These are phyloP conservation scores for Idris sp. DNA, from an alignment of 1,140 invertebrate species.

Conservation along the genomic window DNA sequence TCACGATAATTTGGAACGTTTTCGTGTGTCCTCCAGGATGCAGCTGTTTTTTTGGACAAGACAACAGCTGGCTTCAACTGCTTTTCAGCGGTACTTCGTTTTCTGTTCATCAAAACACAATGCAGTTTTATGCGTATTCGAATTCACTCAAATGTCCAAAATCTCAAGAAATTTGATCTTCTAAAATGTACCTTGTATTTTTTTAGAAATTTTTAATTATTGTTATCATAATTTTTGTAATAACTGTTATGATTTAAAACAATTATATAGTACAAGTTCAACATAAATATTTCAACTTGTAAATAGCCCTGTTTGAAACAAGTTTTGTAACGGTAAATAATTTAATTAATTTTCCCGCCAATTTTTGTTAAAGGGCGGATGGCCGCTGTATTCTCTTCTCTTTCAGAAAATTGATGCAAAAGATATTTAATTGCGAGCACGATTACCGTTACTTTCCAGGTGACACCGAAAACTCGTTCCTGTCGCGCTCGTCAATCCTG, in stretches of 20 bases:
- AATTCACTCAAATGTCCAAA: conserved; percentile 6
- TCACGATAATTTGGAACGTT: conserved; percentile 16
- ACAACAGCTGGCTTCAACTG: conserved; percentile 33
- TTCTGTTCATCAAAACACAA: conserved; percentile 6
- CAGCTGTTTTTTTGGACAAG: conserved; percentile 27
- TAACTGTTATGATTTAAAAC: too few relatives aligned
- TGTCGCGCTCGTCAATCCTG: conserved; percentile 55
- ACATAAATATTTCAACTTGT: too few relatives aligned
- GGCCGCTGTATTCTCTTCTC: conserved; percentile 8
- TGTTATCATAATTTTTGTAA: too few relatives aligned
- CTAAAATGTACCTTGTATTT: too few relatives aligned
- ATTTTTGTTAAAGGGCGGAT: too few relatives aligned
- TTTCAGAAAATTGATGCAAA: conserved; percentile 35
- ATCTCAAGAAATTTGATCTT: neutral
- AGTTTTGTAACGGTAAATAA: neutral
- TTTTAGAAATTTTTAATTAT: too few relatives aligned
- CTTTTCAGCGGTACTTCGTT: conserved; percentile 6
- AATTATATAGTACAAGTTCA: too few relatives aligned
- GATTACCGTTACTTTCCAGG: conserved; percentile 57
- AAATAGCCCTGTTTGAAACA: too few relatives aligned
- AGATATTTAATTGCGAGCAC: conserved; percentile 47
- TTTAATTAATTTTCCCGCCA: neutral
- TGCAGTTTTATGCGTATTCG: neutral
- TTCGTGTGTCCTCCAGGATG: conserved; percentile 26
- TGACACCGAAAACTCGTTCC: conserved; percentile 60